Base-by-base conservation (phyloP, 2,888 invertebrate species). In the Pachydiplax longipennis region DNA sequence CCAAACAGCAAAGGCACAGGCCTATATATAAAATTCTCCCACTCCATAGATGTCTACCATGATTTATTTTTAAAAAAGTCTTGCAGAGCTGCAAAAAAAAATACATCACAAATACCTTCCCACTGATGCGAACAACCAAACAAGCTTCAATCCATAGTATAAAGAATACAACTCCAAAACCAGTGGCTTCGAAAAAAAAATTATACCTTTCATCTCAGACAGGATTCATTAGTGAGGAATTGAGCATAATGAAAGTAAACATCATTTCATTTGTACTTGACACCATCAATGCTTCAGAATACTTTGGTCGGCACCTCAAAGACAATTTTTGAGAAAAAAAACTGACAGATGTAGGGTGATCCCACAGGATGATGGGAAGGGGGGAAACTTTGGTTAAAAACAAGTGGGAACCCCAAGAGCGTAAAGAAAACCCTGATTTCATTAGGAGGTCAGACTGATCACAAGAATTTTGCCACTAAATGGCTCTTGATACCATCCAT, bases 231-330 rank as follows among this genome's bases (percentile, higher is more conserved):
- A 87, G 40, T 65, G 87, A 31, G 87, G 40, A 87, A 61, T 83
- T 87, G 87, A 87, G 87, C 87, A 87, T 87, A 87, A 87, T 61
- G 61, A 87, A 87, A 35, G 53, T 61, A 87, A 61, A 87, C 87
- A 87, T 58, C 22, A 37, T 61, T 87, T 61, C 61, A 87, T 87
- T 87, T 87, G 87, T 87, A 87, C 87, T 87, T 87, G 87, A 87
- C 58, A 87, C 87, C 87, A 87, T 61, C 58, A 87, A 61, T 87
- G 65, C 58, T 73, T 73, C 22, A 87, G 65, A 65, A 87, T 87
- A 87, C 87, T 87, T 87, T 87, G 87, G 87, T 87, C 87, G 61
- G 87, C 22, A 40, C 87, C 87, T 61, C 65, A 61, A 65, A 61
- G 87, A 65, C 37, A 87, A 37, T 65, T 87, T 53, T 87, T 81